Percentiles rank a stretch among this genome's conserved stretches.
Conservation (phyloP, 2,888 invertebrate species). For the Entomobrya proxima region DNA sequence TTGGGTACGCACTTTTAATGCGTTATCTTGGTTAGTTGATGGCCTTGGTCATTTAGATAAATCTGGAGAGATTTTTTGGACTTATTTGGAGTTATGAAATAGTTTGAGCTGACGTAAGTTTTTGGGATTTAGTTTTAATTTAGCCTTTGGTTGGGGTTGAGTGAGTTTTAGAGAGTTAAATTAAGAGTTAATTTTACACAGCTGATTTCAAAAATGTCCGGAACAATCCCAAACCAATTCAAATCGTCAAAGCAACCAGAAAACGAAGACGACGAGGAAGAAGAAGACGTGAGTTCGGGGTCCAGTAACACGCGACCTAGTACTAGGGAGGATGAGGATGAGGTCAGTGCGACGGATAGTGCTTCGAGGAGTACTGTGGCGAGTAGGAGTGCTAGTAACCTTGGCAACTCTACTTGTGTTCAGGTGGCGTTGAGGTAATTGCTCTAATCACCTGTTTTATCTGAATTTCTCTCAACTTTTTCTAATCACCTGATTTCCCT, state of each 20-base stretch:
- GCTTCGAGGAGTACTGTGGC: no score
- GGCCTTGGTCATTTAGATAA: no score
- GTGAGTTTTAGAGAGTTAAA: no score
- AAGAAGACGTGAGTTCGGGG: not conserved
- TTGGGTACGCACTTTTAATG: no score
- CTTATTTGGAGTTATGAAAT: no score
- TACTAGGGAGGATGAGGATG: not conserved
- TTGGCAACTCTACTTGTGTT: slow-evolving; percentile 25
- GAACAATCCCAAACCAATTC: slow-evolving; percentile 39
- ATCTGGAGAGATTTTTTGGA: no score
- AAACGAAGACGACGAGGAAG: slow-evolving; percentile 7
- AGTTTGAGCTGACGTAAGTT: no score
- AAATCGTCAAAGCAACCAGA: not conserved
- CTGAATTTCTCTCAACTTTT: not conserved
- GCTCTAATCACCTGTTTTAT: not conserved
- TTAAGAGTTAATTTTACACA: not conserved
- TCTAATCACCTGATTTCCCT: slow-evolving; percentile 67
- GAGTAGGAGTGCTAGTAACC: no score
- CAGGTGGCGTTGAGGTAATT: slow-evolving; percentile 62
- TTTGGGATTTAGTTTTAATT: no score
- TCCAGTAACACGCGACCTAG: not conserved
- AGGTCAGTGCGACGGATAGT: no score
- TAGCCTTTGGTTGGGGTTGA: no score
- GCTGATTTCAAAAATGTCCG: not conserved
- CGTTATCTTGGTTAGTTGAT: no score